Evolutionary conservation across 2,113 vertebrate genomes (phyloP), one percentile per base, ranked within the genome.

Genomic region (Amphiprion percula): DNA sequence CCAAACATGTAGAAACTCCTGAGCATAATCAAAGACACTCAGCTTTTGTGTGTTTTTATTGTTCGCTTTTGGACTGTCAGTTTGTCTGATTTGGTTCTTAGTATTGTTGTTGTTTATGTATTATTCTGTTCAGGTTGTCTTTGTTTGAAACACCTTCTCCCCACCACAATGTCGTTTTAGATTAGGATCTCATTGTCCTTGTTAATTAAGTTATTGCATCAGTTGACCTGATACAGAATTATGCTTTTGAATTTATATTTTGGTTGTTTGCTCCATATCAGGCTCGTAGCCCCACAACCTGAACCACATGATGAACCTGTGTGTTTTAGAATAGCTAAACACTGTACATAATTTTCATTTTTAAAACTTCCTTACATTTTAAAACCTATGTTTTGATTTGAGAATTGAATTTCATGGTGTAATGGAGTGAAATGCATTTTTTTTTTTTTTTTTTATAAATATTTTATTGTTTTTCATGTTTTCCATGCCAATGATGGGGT

Each of bases 151-250:
- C 52, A 24, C 73, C 79, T 56, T 74, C 61, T 52, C 55, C 79
- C 83, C 75, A 28, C 77, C 79, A 69, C 79, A 79, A 15, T 68
- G 74, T 83, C 63, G 65, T 79, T 87, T 84, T 93, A 88, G 73
- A 82, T 74, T 87, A 83, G 83, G 81, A 74, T 77, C 19, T 61
- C 89, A 28, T 62, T 82, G 46, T 86, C 70, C 79, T 60, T 91
- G 24, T 86, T 84, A 85, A 83, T 85, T 90, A 93, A 94, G 75
- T 86, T 86, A 88, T 84, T 91, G 85, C 76, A 91, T 95, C 93
- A 94, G 93, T 95, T 95, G 94, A 95, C 70, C 93, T 95, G 93
- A 95, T 93, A 53, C 86, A 79, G 76, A 72, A 54, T 54, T 50
- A 14, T 49, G 8, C 14, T 79, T 74, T 81, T 65, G 10, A 64